phyloP scores from a whole-genome alignment of 2,888 invertebrate species.

The Papilio demoleus region DNA sequence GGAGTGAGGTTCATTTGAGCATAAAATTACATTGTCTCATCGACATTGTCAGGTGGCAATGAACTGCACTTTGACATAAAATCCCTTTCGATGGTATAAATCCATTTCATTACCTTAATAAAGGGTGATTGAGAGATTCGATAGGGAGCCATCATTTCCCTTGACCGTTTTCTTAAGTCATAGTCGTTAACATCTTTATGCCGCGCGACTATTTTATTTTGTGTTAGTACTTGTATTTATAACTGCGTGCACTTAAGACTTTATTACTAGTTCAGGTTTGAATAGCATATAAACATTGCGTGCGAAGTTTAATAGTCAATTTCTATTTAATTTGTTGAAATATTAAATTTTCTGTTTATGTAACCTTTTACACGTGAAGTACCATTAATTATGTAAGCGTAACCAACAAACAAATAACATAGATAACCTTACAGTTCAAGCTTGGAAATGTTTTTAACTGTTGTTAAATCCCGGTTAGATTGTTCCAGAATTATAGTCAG shows the following conservation, averaged over 20 bases:
- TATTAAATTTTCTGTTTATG: slow-evolving; percentile 9
- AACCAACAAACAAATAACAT: slow-evolving; percentile 11
- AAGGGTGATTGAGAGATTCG: slow-evolving; percentile 76
- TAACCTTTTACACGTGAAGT: background rate
- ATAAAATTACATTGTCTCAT: slow-evolving; percentile 82
- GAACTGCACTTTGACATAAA: slow-evolving; percentile 84
- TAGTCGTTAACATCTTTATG: slow-evolving; percentile 67
- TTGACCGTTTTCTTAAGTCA: slow-evolving; percentile 65
- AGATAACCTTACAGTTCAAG: slow-evolving; percentile 5
- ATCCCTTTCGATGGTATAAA: slow-evolving; percentile 79
- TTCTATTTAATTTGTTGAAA: background rate
- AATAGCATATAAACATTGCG: background rate
- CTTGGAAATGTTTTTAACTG: slow-evolving; percentile 11
- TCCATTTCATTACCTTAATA: slow-evolving; percentile 81
- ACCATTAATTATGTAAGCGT: slow-evolving; percentile 14
- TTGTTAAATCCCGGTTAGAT: slow-evolving; percentile 9
- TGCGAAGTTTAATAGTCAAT: background rate
- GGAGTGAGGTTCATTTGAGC: slow-evolving; percentile 78
- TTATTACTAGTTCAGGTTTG: slow-evolving; percentile 18
- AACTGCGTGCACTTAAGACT: slow-evolving; percentile 36
- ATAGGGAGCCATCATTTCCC: slow-evolving; percentile 73
- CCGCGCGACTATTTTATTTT: slow-evolving; percentile 45
- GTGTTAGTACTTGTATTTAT: background rate
- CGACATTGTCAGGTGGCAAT: slow-evolving; percentile 81
- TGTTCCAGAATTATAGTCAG: background rate